Evolutionary conservation across 2,797 vertebrate genomes (phyloP), one percentile per base, ranked within the genome.

Genomic region (Gephyroberyx darwinii): DNA sequence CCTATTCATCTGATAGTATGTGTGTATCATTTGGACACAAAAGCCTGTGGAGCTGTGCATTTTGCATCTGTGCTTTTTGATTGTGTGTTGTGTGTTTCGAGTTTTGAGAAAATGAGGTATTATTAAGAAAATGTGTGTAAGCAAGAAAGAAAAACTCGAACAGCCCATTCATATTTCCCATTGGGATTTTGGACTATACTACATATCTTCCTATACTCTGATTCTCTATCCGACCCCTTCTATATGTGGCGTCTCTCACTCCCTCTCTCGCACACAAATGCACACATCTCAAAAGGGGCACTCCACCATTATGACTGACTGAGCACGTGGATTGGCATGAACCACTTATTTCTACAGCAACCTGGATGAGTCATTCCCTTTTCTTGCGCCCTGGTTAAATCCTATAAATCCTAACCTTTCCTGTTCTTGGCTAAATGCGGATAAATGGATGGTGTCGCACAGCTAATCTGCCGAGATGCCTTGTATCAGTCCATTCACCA

Each of bases 401-500:
- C 26, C 26, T 26, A 26, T 26, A 26, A 26, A 26, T 26, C 68
- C 41, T 20, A 69, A 66, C 70, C 70, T 71, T 75, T 63, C 64
- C 66, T 60, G 48, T 74, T 75, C 65, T 19, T 17, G 52, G 69
- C 30, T 69, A 55, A 60, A 69, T 71, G 77, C 70, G 62, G 45
- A 75, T 76, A 77, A 78, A 85, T 71, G 70, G 58, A 67, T 0
- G 0, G 14, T 16, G 41, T 19, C 31, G 64, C 7, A 10, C n/a
- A 33, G 39, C 53, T 74, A 64, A 82, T 71, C 59, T 61, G 53
- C 58, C 2, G 47, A 54, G 30, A 39, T 68, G 53, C 35, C 60
- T 20, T 12, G 10, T 43, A 26, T 57, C 19, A 61, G 51, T 45
- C 39, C 47, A 19, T 65, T 72, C 59, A 65, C 7, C n/a, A 4